Evolutionary conservation across 2,888 invertebrate species (phyloP), one percentile per base, ranked within the genome.

Genomic region (Stegana nigrithorax): DNA sequence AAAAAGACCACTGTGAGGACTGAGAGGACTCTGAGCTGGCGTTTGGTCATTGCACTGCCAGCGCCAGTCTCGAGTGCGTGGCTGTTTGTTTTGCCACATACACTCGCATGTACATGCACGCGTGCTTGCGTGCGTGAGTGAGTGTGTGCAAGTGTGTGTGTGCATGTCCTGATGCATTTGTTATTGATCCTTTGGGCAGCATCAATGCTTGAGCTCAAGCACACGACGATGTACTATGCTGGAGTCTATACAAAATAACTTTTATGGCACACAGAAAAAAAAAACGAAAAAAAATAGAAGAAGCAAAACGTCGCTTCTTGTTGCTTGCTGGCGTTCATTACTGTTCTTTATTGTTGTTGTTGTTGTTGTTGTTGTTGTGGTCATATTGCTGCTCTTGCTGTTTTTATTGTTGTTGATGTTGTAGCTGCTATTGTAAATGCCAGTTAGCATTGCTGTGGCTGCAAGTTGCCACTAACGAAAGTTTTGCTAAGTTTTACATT

Each of bases 151-250:
- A 53, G 19, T 4, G 27, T 51, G 29, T 14, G 53, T 53, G 45
- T 17, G 36, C 29, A n/a, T 45, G 44, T 47, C 8, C 29, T 21
- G 56, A 57, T 53, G 60, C 21, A 23, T 32, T 32, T 21, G 51
- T 51, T 55, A 55, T 55, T 55, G 53, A 55, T 55, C 53, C 53
- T 55, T 55, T 55, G 53, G 53, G 53, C 21, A 55, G 36, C 53
- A 55, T 55, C 53, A 55, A 12, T 55, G 36, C 32, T 55, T 36
- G 21, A 51, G 51, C 32, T 39, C 17, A 14, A 44, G 44, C 2
- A 44, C 27, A 27, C 14, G 27, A 27, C 7, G 12, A 50, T 51
- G 51, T 27, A 27, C 39, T n/a, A n/a, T n/a, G n/a, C n/a, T n/a
- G n/a, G n/a, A n/a, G n/a, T n/a, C n/a, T n/a, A n/a, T n/a, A n/a